A percentile compares a stretch with the other conserved stretches of the same genome.
Conservation (phyloP, 2,888 invertebrate genomes). For the Heliothis peltigera region DNA sequence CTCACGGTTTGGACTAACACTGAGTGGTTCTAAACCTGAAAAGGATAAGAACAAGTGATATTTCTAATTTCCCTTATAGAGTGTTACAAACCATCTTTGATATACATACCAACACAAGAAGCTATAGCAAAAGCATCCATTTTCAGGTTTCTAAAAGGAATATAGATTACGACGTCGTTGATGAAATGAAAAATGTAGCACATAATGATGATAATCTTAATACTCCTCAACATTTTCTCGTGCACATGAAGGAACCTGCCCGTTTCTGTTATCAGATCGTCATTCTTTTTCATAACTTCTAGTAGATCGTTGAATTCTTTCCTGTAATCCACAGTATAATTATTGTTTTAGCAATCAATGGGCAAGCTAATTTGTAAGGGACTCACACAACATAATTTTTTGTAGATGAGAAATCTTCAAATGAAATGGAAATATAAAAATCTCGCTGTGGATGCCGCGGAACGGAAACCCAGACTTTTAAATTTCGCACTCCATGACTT, state of each 20-base stretch:
- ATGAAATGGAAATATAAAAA: too few relatives aligned
- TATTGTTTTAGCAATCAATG: too few relatives aligned
- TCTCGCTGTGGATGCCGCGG: too few relatives aligned
- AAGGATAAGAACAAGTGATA: too few relatives aligned
- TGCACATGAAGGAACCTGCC: conserved; percentile 50
- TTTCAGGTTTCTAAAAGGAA: conserved; percentile 61
- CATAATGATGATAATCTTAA: conserved; percentile 65
- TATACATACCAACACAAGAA: conserved; percentile 67
- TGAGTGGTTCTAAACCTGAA: conserved; percentile 62
- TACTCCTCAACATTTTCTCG: conserved; percentile 56
- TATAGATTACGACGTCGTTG: conserved; percentile 66
- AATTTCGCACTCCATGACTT: too few relatives aligned
- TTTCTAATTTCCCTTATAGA: not conserved
- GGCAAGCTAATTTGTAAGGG: too few relatives aligned
- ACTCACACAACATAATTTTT: too few relatives aligned
- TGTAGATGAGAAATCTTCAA: too few relatives aligned
- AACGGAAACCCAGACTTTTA: too few relatives aligned
- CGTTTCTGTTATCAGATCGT: conserved; percentile 54
- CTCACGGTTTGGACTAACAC: conserved; percentile 58
- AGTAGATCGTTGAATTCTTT: conserved; percentile 57
- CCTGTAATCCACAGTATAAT: conserved; percentile 58
- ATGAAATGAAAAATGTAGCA: conserved; percentile 67
- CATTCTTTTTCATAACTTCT: conserved; percentile 60
- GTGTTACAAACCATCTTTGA: not conserved
- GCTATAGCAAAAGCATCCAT: conserved; percentile 59